Conservation (phyloP, 2,888 invertebrate species). For the Drosophila macrospina region DNA sequence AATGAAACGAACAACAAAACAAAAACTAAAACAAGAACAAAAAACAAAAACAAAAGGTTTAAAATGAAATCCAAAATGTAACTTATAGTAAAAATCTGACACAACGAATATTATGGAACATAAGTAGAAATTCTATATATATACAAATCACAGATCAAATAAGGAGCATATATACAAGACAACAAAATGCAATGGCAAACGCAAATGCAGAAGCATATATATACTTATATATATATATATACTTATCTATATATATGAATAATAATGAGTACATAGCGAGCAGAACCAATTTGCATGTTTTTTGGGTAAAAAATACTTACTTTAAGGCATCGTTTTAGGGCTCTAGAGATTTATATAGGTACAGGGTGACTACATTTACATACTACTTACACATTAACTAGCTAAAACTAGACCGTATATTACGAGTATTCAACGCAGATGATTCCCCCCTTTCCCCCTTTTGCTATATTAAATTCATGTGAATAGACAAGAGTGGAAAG, state of each 20-base stretch:
- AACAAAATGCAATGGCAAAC: constrained; percentile 35
- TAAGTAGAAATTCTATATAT: constrained; percentile 85
- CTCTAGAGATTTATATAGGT: constrained; percentile 71
- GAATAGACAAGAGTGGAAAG: constrained; percentile 8
- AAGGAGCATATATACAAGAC: constrained; percentile 75
- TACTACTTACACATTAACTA: constrained; percentile 40
- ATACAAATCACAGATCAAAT: constrained; percentile 71
- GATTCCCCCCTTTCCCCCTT: constrained; percentile 2
- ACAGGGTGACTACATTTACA: constrained; percentile 38
- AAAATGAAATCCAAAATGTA: constrained; percentile 77
- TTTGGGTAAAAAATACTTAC: constrained; percentile 62
- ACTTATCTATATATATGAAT: constrained; percentile 63
- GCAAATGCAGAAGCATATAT: constrained; percentile 29
- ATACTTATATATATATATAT: constrained; percentile 54
- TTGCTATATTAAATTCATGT: constrained; percentile 1
- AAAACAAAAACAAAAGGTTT: constrained; percentile 70
- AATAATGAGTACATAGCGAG: constrained; percentile 67
- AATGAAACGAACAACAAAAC: constrained; percentile 44
- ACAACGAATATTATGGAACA: constrained; percentile 86
- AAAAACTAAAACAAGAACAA: constrained; percentile 31
- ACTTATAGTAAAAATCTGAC: constrained; percentile 85
- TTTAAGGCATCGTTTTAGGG: constrained; percentile 76
- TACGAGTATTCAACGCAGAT: constrained; percentile 29
- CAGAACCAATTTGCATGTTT: constrained; percentile 81
- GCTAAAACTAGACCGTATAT: constrained; percentile 22